Percentiles rank a stretch among this genome's conserved stretches.
phyloP scores from a whole-genome alignment of 2,888 invertebrate species.

The Diachrysia chrysitis region DNA sequence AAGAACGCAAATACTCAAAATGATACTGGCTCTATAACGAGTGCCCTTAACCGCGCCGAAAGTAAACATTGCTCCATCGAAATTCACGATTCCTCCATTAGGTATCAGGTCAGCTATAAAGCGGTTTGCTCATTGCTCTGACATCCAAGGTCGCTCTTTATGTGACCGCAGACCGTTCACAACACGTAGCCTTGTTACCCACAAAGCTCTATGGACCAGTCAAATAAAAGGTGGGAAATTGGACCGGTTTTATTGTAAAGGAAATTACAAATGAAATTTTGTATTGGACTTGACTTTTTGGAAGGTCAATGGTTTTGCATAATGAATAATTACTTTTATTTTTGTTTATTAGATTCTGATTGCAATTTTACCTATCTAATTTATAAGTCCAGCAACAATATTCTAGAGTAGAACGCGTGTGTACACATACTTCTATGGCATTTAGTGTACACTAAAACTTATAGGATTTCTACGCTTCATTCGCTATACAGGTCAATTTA shows the following conservation, averaged over 20 bases:
- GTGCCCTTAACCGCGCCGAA: constrained; percentile 50
- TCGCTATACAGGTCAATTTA: constrained; percentile 52
- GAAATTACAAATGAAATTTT: constrained; percentile 35
- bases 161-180: constrained; percentile 54
- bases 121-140: constrained; percentile 59
- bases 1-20: constrained; percentile 18
- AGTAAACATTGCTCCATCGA: constrained; percentile 63
- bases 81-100: constrained; percentile 70
- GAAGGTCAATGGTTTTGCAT: constrained; percentile 5
- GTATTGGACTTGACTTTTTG: constrained; percentile 21
- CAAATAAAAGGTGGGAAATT: constrained; percentile 54
- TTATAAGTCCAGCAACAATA: not conserved
- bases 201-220: constrained; percentile 51
- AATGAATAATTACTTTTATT: not conserved
- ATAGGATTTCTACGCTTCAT: constrained; percentile 48
- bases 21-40: constrained; percentile 40
- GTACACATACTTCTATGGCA: not conserved
- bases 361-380: not conserved
- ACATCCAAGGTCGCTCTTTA: constrained; percentile 59
- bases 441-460: constrained; percentile 22
- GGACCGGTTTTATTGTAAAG: constrained; percentile 35
- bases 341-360: not conserved
- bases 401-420: not conserved
- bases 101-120: constrained; percentile 51
- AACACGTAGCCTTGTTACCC: constrained; percentile 55